These are phyloP conservation scores for Tiaroga cobitis DNA, from an alignment of 2,797 vertebrate genomes.

Conservation along the genomic window DNA sequence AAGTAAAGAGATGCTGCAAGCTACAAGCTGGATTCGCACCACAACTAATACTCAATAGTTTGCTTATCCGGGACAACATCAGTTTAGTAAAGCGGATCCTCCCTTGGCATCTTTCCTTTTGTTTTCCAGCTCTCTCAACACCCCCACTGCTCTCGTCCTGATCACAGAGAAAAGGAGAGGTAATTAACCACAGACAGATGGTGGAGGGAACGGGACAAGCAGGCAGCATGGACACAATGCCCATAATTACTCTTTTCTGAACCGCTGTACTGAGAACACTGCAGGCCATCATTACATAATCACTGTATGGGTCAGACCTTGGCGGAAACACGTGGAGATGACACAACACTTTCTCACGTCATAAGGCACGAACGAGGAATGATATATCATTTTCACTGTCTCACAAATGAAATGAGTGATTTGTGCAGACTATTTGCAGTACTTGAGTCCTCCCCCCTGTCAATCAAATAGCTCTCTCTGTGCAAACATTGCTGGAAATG, in stretches of 20 bases:
- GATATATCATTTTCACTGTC: neutral
- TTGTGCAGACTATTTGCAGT: neutral
- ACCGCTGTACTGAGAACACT: slow-evolving; percentile 45
- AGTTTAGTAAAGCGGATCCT: slow-evolving; percentile 37
- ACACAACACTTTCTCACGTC: slow-evolving; percentile 6
- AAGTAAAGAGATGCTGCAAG: neutral
- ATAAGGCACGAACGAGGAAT: neutral
- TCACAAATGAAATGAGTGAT: slow-evolving; percentile 19
- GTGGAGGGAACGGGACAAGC: slow-evolving; percentile 65
- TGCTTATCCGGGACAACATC: slow-evolving; percentile 29
- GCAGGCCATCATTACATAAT: slow-evolving; percentile 45
- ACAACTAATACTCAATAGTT: slow-evolving; percentile 4
- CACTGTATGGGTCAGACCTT: slow-evolving; percentile 26
- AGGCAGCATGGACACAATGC: slow-evolving; percentile 46
- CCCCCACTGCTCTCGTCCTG: slow-evolving; percentile 14
- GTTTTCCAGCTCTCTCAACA: slow-evolving; percentile 14
- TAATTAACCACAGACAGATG: slow-evolving; percentile 77
- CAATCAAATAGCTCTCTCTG: slow-evolving; percentile 6
- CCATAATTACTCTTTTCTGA: slow-evolving; percentile 57
- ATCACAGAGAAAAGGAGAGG: slow-evolving; percentile 64
- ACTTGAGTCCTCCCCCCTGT: slow-evolving; percentile 4
- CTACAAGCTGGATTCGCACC: neutral
- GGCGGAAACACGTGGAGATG: neutral
- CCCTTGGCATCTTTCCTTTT: slow-evolving; percentile 4
- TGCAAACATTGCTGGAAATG: neutral